These are phyloP conservation scores for Apeltes quadracus DNA, from an alignment of 2,113 vertebrate genomes.

Conservation along the genomic window DNA sequence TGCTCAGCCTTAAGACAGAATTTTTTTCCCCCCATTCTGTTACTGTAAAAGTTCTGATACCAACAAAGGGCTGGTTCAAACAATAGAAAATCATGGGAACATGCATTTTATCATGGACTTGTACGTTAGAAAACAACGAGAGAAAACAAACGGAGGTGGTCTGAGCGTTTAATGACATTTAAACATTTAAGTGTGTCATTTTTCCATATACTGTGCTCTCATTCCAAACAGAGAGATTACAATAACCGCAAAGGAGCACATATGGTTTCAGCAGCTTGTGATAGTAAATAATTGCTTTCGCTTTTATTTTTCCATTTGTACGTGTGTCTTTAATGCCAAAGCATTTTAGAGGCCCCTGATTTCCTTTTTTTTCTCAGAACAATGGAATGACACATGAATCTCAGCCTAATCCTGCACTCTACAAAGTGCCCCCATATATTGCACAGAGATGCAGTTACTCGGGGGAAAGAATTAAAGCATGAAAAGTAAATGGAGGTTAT, in stretches of 20 bases:
- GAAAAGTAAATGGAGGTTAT: constrained; percentile 61
- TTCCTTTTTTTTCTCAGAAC: constrained; percentile 27
- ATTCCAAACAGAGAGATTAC: constrained; percentile 1
- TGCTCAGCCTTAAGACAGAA: not conserved
- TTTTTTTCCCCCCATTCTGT: not conserved
- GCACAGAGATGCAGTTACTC: not conserved
- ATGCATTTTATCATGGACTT: not conserved
- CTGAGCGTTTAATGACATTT: constrained; percentile 10
- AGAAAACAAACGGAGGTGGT: constrained; percentile 5
- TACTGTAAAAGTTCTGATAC: not conserved
- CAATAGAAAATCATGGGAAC: not conserved
- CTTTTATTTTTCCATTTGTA: constrained; percentile 27
- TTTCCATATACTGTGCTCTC: not conserved
- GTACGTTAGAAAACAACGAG: not conserved
- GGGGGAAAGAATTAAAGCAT: constrained; percentile 33
- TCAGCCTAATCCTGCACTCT: not conserved
- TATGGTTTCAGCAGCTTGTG: constrained; percentile 11
- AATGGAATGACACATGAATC: constrained; percentile 33
- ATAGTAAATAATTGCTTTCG: constrained; percentile 33
- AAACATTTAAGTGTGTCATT: too few relatives aligned
- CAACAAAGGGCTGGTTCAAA: not conserved
- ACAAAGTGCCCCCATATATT: not conserved
- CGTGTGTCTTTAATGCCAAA: constrained; percentile 18
- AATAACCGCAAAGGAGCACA: not conserved
- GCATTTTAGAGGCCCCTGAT: constrained; percentile 24